phyloP scores from a whole-genome alignment of 2,797 vertebrate species.

The Pantherophis alleghaniensis region DNA sequence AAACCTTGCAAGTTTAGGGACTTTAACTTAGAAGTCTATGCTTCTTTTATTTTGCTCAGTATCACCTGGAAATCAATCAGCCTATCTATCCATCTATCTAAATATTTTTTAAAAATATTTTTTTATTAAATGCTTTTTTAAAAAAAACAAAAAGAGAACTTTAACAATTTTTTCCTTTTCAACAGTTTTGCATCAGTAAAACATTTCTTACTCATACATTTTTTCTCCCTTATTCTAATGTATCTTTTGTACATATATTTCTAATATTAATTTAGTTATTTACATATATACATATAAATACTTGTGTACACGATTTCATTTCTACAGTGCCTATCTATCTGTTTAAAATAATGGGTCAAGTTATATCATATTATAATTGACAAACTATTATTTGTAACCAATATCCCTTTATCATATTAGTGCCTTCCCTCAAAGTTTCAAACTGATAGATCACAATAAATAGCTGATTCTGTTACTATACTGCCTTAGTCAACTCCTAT shows the following conservation, averaged over 20 bases:
- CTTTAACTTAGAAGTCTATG: neutral
- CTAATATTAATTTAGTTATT: too few relatives aligned
- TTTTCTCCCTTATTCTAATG: too few relatives aligned
- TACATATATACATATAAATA: too few relatives aligned
- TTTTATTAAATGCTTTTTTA: too few relatives aligned
- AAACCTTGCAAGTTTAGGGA: neutral
- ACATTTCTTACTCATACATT: too few relatives aligned
- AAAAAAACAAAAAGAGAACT: too few relatives aligned
- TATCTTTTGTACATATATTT: too few relatives aligned
- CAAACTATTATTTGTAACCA: neutral
- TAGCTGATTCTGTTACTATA: neutral
- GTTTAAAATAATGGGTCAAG: conserved; percentile 8
- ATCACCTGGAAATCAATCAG: neutral
- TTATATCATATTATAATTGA: neutral
- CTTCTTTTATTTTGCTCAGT: neutral
- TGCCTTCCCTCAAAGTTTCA: neutral
- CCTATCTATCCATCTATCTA: neutral
- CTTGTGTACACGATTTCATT: too few relatives aligned
- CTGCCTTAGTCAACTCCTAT: neutral
- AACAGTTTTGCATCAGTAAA: too few relatives aligned
- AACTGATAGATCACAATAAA: neutral
- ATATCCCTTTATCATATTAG: neutral
- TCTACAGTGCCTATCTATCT: neutral
- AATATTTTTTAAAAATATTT: too few relatives aligned
- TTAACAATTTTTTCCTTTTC: too few relatives aligned